Conservation (phyloP, 1,140 invertebrate genomes). For the Procambarus virginalis region DNA sequence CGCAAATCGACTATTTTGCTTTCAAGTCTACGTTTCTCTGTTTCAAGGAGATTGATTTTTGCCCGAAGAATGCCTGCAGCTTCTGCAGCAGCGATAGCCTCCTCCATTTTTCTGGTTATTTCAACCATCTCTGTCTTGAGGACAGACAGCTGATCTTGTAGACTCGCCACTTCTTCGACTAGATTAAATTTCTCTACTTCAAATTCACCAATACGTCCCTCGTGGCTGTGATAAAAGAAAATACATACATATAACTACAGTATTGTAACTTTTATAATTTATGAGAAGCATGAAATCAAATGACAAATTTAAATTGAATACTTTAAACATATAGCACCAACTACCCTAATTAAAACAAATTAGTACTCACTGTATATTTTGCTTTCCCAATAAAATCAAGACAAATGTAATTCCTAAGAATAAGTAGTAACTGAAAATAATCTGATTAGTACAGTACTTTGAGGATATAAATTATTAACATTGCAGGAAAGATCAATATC, state of each 20-base stretch:
- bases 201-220: slow-evolving; percentile 51
- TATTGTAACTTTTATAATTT: neutral
- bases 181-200: slow-evolving; percentile 66
- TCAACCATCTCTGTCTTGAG: slow-evolving; percentile 73
- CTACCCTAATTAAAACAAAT: neutral
- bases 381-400: neutral
- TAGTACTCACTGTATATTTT: neutral
- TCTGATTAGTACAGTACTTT: neutral
- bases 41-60: slow-evolving; percentile 47
- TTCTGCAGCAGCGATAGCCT: slow-evolving; percentile 51
- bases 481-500: too few species aligned
- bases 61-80: slow-evolving; percentile 12
- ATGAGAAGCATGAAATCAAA: neutral
- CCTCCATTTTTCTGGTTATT: slow-evolving; percentile 73
- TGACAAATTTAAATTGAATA: neutral
- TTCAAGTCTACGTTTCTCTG: slow-evolving; percentile 53
- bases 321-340: neutral
- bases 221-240: slow-evolving; percentile 20
- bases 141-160: slow-evolving; percentile 73
- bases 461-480: too few species aligned
- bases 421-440: neutral
- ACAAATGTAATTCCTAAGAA: neutral
- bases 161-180: slow-evolving; percentile 75
- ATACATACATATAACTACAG: neutral
- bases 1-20: slow-evolving; percentile 49